phyloP scores from a whole-genome alignment of 1,140 invertebrate species.

The Bombus affinis region DNA sequence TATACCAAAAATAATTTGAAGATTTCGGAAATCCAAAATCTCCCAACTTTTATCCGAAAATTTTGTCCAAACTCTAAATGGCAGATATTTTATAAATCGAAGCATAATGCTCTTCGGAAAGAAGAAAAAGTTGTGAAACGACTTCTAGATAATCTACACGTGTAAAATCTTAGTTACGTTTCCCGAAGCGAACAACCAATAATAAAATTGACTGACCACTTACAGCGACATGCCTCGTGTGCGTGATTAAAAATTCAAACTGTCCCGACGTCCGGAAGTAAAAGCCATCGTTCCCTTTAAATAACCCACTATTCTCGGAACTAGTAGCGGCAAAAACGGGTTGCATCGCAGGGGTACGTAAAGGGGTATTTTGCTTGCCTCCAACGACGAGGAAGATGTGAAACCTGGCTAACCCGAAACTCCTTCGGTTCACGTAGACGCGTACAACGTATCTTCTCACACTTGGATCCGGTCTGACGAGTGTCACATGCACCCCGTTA shows the following conservation, averaged over 20 bases:
- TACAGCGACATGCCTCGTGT: no score
- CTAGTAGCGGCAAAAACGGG: conserved; percentile 27
- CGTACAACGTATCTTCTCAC: conserved; percentile 82
- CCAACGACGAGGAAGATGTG: conserved; percentile 19
- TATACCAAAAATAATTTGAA: no score
- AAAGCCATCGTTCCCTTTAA: conserved; percentile 65
- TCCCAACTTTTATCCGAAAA: not conserved
- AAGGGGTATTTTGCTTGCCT: conserved; percentile 32
- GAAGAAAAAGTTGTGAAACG: no score
- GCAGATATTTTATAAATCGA: not conserved
- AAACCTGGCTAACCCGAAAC: conserved; percentile 53
- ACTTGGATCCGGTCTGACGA: conserved; percentile 72
- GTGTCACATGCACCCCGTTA: conserved; percentile 68
- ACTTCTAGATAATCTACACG: no score
- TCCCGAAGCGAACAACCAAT: no score
- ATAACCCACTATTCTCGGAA: conserved; percentile 60
- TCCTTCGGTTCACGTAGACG: conserved; percentile 50
- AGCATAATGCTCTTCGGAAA: not conserved
- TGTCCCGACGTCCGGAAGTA: conserved; percentile 53
- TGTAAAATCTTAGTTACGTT: not conserved
- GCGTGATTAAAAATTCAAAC: not conserved
- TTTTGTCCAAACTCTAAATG: no score
- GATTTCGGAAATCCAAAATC: no score
- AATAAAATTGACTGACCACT: conserved; percentile 17
- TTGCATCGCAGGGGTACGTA: conserved; percentile 10